Conservation (phyloP, 1,140 invertebrate species). For the Drosophila paulistorum region DNA sequence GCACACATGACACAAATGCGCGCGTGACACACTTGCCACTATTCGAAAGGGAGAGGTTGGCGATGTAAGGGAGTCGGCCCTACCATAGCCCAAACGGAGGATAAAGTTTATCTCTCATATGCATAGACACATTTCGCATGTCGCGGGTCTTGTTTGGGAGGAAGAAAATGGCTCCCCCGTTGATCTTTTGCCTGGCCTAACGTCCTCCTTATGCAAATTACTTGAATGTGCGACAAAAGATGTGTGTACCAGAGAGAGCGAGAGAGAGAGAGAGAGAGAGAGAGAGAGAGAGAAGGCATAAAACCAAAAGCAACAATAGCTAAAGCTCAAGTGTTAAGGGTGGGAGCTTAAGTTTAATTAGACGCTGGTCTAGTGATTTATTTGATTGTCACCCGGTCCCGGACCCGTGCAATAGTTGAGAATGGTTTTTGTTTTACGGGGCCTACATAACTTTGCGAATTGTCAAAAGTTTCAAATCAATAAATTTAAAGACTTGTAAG, state of each 20-base stretch:
- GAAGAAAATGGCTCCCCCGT: conserved; percentile 66
- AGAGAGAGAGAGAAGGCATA: conserved; percentile 8
- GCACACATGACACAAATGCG: conserved; percentile 66
- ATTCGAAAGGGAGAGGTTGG: neutral
- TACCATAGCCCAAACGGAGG: conserved; percentile 8
- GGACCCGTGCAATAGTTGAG: conserved; percentile 33
- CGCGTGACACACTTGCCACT: conserved; percentile 69
- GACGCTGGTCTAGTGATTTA: conserved; percentile 72
- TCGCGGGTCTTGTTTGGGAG: conserved; percentile 16
- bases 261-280: neutral
- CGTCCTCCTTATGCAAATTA: conserved; percentile 72
- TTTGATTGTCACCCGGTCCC: conserved; percentile 55
- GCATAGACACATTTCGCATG: conserved; percentile 62
- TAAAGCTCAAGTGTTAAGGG: conserved; percentile 74
- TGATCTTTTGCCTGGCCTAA: conserved; percentile 69
- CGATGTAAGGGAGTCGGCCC: neutral
- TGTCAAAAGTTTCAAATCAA: conserved; percentile 37
- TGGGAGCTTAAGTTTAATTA: conserved; percentile 78
- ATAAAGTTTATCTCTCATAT: conserved; percentile 69
- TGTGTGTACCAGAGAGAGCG: conserved; percentile 29
- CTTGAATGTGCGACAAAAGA: conserved; percentile 32
- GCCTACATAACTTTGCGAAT: neutral
- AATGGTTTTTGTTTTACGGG: conserved; percentile 26
- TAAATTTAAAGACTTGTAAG: conserved; percentile 35
- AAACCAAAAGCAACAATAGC: conserved; percentile 41